phyloP scores from a whole-genome alignment of 2,888 invertebrate genomes.

The Coleophora deauratella region DNA sequence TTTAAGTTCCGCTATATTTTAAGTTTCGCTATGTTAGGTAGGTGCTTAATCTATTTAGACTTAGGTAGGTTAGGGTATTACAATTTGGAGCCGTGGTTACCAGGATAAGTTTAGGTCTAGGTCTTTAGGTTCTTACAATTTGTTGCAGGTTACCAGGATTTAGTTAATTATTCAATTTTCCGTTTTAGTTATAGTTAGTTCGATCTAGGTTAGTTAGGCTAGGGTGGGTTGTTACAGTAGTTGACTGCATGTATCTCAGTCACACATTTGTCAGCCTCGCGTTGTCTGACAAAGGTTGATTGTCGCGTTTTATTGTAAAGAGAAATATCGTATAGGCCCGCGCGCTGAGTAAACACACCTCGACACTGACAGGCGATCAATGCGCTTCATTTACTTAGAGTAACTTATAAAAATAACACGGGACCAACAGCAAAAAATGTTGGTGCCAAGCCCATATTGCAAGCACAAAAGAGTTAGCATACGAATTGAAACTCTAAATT shows the following conservation, averaged over 20 bases:
- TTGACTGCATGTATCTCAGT: constrained; percentile 19
- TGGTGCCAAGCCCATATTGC: background rate
- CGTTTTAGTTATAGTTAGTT: too few relatives aligned
- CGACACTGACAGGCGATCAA: constrained; percentile 56
- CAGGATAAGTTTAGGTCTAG: too few relatives aligned
- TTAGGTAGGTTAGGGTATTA: too few relatives aligned
- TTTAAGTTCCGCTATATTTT: too few relatives aligned
- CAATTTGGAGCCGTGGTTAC: too few relatives aligned
- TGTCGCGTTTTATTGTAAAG: constrained; percentile 34
- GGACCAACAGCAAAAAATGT: constrained; percentile 25
- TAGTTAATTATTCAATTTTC: too few relatives aligned
- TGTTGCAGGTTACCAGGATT: too few relatives aligned
- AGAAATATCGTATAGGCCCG: constrained; percentile 24
- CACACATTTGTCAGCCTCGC: constrained; percentile 40
- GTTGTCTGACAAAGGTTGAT: constrained; percentile 27
- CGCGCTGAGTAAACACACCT: constrained; percentile 53
- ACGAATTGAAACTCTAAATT: constrained; percentile 29
- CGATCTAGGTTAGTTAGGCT: too few relatives aligned
- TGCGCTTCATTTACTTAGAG: constrained; percentile 66
- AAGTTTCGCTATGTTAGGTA: too few relatives aligned
- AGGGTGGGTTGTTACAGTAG: too few relatives aligned
- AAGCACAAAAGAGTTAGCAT: constrained; percentile 5
- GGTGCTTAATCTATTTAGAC: too few relatives aligned
- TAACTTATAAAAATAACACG: constrained; percentile 59
- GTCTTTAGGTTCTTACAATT: too few relatives aligned